Evolutionary conservation across 2,888 invertebrate genomes (phyloP).

Genomic region (Drosophila quinaria): DNA sequence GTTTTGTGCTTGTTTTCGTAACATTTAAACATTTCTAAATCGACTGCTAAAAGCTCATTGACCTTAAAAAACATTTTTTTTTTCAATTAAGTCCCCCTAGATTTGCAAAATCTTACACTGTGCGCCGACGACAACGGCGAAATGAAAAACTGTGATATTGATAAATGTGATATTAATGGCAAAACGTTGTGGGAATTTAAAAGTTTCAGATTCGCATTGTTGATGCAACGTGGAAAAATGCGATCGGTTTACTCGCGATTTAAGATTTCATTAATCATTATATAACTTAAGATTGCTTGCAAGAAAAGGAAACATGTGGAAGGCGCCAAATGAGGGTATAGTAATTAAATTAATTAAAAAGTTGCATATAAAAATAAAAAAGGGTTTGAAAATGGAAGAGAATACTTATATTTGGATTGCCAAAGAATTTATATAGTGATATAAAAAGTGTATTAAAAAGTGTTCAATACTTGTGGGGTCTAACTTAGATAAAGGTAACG

Average conservation of each 20-base stretch:
- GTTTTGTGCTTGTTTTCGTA: too few relatives aligned
- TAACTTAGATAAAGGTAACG: too few relatives aligned
- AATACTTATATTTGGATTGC: too few relatives aligned
- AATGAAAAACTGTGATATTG: slow-evolving; percentile 82
- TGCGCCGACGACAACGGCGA: slow-evolving; percentile 37
- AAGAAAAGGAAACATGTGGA: slow-evolving; percentile 30
- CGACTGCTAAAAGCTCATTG: too few relatives aligned
- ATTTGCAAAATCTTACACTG: too few relatives aligned
- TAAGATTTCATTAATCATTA: slow-evolving; percentile 73
- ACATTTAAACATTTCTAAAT: too few relatives aligned
- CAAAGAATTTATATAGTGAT: too few relatives aligned
- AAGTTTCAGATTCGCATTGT: slow-evolving; percentile 61
- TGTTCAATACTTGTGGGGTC: too few relatives aligned
- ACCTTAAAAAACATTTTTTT: too few relatives aligned
- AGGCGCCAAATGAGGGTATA: neutral
- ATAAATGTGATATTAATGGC: slow-evolving; percentile 80
- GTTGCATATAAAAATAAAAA: neutral
- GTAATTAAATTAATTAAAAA: slow-evolving; percentile 6
- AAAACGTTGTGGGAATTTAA: slow-evolving; percentile 72
- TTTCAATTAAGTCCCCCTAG: too few relatives aligned
- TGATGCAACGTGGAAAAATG: slow-evolving; percentile 63
- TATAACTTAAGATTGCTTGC: slow-evolving; percentile 22
- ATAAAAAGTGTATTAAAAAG: too few relatives aligned
- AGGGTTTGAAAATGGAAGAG: too few relatives aligned
- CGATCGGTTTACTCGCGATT: slow-evolving; percentile 65